Percentiles rank a stretch among this genome's conserved stretches.
Conservation (phyloP, 2,797 vertebrate species). For the Enteromius viviparus region DNA sequence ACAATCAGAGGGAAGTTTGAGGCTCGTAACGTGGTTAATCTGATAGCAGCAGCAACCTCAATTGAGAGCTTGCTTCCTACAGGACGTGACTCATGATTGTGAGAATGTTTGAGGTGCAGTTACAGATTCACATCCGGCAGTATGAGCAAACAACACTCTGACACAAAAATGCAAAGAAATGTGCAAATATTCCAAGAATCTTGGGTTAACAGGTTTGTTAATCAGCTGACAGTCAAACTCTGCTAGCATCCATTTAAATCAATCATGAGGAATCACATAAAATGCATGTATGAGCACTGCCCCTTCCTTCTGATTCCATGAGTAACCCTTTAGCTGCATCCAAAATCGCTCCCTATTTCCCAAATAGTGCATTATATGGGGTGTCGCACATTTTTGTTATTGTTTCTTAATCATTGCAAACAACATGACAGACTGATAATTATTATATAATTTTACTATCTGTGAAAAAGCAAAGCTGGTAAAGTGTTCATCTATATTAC, state of each 20-base stretch:
- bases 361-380: neutral
- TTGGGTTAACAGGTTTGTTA: neutral
- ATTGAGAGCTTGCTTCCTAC: conserved; percentile 50
- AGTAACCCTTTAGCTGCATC: neutral
- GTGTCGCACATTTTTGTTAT: neutral
- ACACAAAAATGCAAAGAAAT: neutral
- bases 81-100: conserved; percentile 49
- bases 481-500: neutral
- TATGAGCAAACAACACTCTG: conserved; percentile 6
- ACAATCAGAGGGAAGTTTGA: conserved; percentile 37
- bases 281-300: neutral
- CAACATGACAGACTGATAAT: neutral
- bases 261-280: neutral
- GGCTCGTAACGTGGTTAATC: conserved; percentile 34
- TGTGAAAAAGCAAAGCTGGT: neutral
- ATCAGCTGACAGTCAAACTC: neutral
- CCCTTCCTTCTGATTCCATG: neutral
- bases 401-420: neutral
- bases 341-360: neutral
- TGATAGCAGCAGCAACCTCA: conserved; percentile 31
- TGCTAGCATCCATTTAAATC: neutral
- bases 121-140: conserved; percentile 36
- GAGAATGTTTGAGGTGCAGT: conserved; percentile 33
- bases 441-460: neutral
- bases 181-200: neutral